Percentiles rank a stretch among this genome's conserved stretches.
Conservation (phyloP, 1,140 invertebrate species). For the Stenopsyche tienmushanensis region DNA sequence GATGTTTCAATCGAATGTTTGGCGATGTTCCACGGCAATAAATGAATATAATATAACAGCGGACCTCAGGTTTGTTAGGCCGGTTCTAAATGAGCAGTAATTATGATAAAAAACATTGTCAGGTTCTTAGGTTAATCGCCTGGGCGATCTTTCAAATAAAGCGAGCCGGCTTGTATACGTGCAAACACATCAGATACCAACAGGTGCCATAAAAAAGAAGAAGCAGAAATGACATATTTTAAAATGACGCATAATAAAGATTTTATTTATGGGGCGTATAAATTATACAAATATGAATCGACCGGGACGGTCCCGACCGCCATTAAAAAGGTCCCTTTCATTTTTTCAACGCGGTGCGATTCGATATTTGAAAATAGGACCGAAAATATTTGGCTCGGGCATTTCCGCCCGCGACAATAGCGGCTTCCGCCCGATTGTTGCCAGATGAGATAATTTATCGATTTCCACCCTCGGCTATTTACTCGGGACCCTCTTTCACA, state of each 20-base stretch:
- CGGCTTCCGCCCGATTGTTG: slow-evolving; percentile 20
- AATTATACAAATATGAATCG: slow-evolving; percentile 20
- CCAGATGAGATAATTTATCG: slow-evolving; percentile 9
- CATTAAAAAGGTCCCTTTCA: not conserved
- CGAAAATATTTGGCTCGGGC: slow-evolving; percentile 23
- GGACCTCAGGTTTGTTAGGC: not conserved
- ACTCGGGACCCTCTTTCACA: no score
- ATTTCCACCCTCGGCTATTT: not conserved
- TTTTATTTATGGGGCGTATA: slow-evolving; percentile 25
- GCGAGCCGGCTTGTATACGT: not conserved
- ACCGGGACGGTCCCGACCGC: not conserved
- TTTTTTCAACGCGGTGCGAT: not conserved
- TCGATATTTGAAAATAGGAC: not conserved
- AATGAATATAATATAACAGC: no score
- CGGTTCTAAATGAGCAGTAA: not conserved
- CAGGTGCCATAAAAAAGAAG: not conserved
- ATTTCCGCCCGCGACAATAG: slow-evolving; percentile 21
- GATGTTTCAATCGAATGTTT: no score
- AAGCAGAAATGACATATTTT: slow-evolving; percentile 14
- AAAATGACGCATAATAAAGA: slow-evolving; percentile 26
- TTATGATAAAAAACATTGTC: not conserved
- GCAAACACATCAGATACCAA: not conserved
- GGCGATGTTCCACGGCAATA: no score
- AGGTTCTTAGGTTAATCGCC: not conserved
- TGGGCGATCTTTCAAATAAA: not conserved